Base-by-base conservation (phyloP, 1,140 invertebrate species). In the Drosophila subpulchrella region DNA sequence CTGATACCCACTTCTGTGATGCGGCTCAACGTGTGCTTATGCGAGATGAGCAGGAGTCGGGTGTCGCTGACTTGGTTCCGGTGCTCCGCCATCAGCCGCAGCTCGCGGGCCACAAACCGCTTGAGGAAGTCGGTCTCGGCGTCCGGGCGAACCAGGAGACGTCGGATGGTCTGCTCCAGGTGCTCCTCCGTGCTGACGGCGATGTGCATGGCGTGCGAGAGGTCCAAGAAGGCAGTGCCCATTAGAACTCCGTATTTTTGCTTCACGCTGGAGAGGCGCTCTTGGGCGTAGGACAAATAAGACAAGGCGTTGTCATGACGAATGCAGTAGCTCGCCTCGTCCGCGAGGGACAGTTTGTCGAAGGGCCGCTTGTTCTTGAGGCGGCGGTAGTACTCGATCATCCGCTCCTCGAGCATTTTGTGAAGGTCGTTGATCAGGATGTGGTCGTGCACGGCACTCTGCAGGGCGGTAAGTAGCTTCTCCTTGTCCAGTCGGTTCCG, bases 51-150 rank as follows among this genome's bases (percentile, higher is more conserved):
- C 27, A 17, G 0, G 0, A 38, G 13, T 6, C 73, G 39, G 3
- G 36, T 44, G 20, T 75, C 47, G 24, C 73, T 58, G 0, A 75
- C 32, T 30, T 65, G 17, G n/a, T 50, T 47, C 4, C 73, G 53
- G 1, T 10, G 3, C 4, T 20, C 15, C n/a, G 6, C 0, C 59
- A 75, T 65, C 1, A 46, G 7, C 0, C 59, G 20, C 15, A 75
- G 13, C 15, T 74, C 70, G 11, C 34, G 53, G 2, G 27, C 24
- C 0, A 75, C 47, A 1, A 58, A 0, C 0, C 54, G 38, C 10
- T 20, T 39, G 3, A 75, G 32, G 10, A 30, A 32, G 8, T 75
- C 70, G 20, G n/a, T 24, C 20, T 46, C 65, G 6, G 65, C 36
- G 13, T 68, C 65, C 13, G 63, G 36, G 0, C 47, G 47, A 13